Percentiles rank a stretch among this genome's conserved stretches.
Conservation (phyloP, 2,888 invertebrate genomes). For the Teleogryllus oceanicus region DNA sequence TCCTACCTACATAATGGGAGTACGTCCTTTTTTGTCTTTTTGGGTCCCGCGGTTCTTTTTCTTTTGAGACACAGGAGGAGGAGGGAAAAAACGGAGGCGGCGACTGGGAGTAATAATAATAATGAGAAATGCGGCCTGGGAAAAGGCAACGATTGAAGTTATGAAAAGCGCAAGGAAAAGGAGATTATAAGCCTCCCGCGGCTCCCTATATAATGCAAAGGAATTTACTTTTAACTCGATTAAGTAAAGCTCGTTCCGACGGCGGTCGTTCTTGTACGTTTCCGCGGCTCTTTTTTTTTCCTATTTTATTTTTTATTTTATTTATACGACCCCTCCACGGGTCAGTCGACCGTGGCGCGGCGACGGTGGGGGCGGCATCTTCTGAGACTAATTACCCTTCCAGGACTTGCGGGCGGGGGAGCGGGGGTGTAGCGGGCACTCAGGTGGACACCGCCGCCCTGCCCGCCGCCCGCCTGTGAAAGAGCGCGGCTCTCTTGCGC, state of each 20-base stretch:
- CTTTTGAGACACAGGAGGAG: not conserved
- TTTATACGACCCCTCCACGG: slow-evolving; percentile 8
- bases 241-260: slow-evolving; percentile 31
- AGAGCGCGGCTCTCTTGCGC: not conserved
- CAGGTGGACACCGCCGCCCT: not conserved
- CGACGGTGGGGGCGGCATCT: not conserved
- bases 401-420: not conserved
- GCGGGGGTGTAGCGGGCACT: not conserved
- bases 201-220: slow-evolving; percentile 35
- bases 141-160: slow-evolving; percentile 31
- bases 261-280: not conserved
- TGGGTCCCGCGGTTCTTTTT: not conserved
- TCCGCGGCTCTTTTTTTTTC: not conserved
- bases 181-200: slow-evolving; percentile 24
- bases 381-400: not conserved
- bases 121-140: slow-evolving; percentile 18
- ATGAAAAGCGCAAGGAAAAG: slow-evolving; percentile 31
- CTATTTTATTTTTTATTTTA: not conserved
- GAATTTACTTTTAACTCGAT: slow-evolving; percentile 36
- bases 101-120: slow-evolving; percentile 18
- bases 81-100: not conserved
- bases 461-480: not conserved
- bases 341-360: slow-evolving; percentile 1
- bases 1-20: not conserved
- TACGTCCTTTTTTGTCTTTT: not conserved